A percentile compares a stretch with the other conserved stretches of the same genome.
Evolutionary conservation across 2,888 invertebrate genomes (phyloP).

Genomic region (Drosophila bunnanda): DNA sequence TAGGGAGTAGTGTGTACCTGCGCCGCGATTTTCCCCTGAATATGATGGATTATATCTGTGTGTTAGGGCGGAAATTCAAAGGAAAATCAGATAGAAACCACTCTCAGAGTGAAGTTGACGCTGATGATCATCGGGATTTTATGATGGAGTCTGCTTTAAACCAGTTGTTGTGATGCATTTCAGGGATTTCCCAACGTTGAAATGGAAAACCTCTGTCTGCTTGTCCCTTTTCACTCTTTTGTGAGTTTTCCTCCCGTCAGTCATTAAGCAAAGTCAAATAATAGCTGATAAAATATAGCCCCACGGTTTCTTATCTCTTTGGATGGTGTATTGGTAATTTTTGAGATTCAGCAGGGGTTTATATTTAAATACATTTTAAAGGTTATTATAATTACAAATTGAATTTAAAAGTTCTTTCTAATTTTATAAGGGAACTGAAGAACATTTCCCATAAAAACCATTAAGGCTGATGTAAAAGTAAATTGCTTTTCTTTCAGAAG

Average conservation of each 20-base stretch:
- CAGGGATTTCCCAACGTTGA: conserved; percentile 31
- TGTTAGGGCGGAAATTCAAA: conserved; percentile 65
- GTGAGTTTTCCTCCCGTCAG: background rate
- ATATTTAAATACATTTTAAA: background rate
- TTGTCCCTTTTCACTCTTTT: background rate
- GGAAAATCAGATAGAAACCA: conserved; percentile 51
- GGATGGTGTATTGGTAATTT: too few relatives aligned
- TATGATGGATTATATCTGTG: conserved; percentile 64
- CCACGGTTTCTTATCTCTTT: background rate
- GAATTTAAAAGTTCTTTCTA: background rate
- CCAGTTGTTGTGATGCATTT: conserved; percentile 33
- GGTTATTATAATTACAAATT: background rate
- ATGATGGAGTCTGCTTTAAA: conserved; percentile 46
- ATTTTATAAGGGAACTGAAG: background rate
- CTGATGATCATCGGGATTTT: conserved; percentile 60
- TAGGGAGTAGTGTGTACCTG: conserved; percentile 60
- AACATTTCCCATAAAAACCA: background rate
- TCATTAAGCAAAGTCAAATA: conserved; percentile 23
- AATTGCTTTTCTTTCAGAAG: conserved; percentile 1
- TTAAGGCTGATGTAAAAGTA: background rate
- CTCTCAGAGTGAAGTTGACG: conserved; percentile 30
- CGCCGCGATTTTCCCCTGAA: conserved; percentile 66
- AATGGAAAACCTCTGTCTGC: conserved; percentile 14
- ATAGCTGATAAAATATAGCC: conserved; percentile 1
- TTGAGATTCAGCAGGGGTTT: too few relatives aligned